These are phyloP conservation scores for Electrophaes corylata DNA, from an alignment of 2,888 invertebrate species.

Conservation along the genomic window DNA sequence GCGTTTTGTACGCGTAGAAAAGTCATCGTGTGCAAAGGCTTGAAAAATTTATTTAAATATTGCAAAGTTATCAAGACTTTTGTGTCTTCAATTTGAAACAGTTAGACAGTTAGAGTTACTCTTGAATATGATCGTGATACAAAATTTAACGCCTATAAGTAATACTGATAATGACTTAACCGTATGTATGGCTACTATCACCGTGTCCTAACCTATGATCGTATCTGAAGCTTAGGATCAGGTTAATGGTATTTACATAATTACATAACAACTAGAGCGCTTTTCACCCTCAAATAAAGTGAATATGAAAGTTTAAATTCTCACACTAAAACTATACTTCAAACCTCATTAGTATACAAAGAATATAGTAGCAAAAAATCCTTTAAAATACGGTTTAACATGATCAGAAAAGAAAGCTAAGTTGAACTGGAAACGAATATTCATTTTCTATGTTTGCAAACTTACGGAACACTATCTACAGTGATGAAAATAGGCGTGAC, in stretches of 20 bases:
- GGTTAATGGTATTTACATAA: constrained; percentile 72
- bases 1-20: neutral
- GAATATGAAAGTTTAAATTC: neutral
- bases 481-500: too few species aligned
- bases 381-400: too few species aligned
- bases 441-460: neutral
- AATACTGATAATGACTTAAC: constrained; percentile 61
- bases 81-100: neutral
- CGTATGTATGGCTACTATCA: constrained; percentile 73
- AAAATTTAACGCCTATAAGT: constrained; percentile 47
- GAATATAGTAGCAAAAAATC: too few species aligned
- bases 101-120: neutral
- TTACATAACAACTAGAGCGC: constrained; percentile 74
- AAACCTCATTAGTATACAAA: neutral
- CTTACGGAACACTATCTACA: too few species aligned
- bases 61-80: neutral
- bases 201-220: constrained; percentile 79
- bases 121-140: constrained; percentile 22
- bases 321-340: too few species aligned
- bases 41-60: neutral
- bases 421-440: too few species aligned
- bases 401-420: too few species aligned
- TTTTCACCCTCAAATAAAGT: constrained; percentile 43
- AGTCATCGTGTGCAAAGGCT: neutral
- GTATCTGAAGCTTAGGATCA: constrained; percentile 65